Evolutionary conservation across 2,888 invertebrate species (phyloP), one percentile per base, ranked within the genome.

Genomic region (Drosophila helvetica): DNA sequence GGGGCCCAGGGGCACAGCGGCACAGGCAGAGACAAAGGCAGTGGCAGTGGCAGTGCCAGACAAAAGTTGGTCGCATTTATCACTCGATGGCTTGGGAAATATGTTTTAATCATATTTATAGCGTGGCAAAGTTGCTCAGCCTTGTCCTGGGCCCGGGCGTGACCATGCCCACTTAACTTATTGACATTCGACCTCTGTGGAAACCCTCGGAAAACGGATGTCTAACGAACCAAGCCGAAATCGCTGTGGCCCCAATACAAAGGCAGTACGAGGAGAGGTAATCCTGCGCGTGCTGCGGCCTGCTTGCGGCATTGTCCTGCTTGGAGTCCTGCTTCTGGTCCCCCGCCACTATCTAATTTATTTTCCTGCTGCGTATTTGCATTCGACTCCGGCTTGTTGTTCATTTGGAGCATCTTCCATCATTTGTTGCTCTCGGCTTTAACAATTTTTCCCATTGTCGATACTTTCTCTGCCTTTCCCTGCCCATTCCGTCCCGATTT

Each of bases 21-120:
- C 4, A 22, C 22, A 22, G 22, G 22, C 22, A 33, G 22, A 12
- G 25, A n/a, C n/a, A 53, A 43, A 54, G n/a, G 17, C 22, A 15
- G 1, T 3, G 46, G 30, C 30, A 12, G 1, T 4, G 33, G 33
- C 33, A 38, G 38, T n/a, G 66, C 27, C 45, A 64, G 50, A 47
- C 51, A n/a, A 56, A 72, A 85, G 77, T 75, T 86, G 88, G 66
- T 63, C 62, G 80, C 85, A 86, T 86, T 86, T 88, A 88, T 86
- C 85, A 88, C 78, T 52, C 67, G 59, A 61, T 63, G 59, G 62
- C 48, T 72, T 58, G 48, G 57, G 53, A 77, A 82, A 84, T 77
- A 87, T 85, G 86, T 83, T 89, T 83, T 86, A 88, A 89, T 83
- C 87, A 90, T 88, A 90, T 90, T 89, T 90, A 80, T 90, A 76